Conservation (phyloP, 2,797 vertebrate species). For the Spinibarbus caldwelli region DNA sequence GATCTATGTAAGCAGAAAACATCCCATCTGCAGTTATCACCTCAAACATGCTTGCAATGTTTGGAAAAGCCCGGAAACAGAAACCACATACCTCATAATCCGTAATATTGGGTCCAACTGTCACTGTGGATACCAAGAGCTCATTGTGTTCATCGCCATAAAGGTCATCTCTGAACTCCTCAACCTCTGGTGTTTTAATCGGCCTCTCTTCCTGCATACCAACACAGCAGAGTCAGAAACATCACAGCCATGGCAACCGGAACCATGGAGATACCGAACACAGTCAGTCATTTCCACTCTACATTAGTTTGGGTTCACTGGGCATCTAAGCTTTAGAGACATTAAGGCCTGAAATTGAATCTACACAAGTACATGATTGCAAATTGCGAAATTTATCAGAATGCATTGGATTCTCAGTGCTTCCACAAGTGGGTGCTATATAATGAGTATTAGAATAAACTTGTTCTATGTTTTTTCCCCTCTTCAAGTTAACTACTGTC, state of each 20-base stretch:
- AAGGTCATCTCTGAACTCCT: constrained; percentile 68
- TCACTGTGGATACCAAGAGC: constrained; percentile 74
- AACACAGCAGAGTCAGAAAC: constrained; percentile 50
- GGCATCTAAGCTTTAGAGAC: background rate
- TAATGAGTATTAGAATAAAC: background rate
- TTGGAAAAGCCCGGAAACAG: background rate
- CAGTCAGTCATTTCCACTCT: constrained; percentile 10
- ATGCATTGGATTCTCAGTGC: background rate
- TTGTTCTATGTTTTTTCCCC: background rate
- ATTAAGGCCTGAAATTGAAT: background rate
- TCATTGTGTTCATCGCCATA: constrained; percentile 66
- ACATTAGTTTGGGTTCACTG: background rate
- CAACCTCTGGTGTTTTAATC: constrained; percentile 63
- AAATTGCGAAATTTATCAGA: background rate
- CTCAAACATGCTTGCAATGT: background rate
- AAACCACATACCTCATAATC: constrained; percentile 75
- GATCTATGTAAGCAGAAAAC: constrained; percentile 57
- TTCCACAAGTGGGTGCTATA: background rate
- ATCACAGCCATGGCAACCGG: constrained; percentile 43
- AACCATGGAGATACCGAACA: constrained; percentile 48
- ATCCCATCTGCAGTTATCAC: background rate
- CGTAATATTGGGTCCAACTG: constrained; percentile 70
- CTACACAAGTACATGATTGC: background rate
- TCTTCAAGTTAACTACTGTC: background rate
- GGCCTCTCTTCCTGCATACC: constrained; percentile 68